Evolutionary conservation across 2,113 vertebrate species (phyloP).

Genomic region (Pitta sordida): DNA sequence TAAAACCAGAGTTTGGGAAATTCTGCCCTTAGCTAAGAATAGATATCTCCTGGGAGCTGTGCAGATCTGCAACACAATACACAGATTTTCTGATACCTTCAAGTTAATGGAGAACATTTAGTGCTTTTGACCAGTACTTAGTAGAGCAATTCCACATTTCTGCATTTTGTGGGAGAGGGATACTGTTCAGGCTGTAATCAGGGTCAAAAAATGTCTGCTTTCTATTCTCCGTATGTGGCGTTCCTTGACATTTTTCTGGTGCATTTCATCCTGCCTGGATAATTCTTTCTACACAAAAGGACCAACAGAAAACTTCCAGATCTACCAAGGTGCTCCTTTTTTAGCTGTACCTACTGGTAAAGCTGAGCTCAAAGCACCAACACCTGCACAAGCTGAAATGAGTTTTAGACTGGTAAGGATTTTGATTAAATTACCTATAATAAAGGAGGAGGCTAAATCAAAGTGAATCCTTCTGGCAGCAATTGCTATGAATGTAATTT

Average conservation of each 20-base stretch:
- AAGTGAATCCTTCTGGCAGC: background rate
- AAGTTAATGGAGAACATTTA: background rate
- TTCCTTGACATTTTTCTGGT: background rate
- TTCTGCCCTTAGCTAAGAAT: background rate
- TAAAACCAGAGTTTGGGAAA: background rate
- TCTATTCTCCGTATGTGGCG: background rate
- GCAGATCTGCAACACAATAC: background rate
- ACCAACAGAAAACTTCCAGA: background rate
- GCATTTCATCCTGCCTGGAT: background rate
- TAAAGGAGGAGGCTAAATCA: background rate
- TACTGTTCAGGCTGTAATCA: background rate
- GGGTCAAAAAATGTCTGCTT: background rate
- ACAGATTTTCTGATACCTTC: background rate
- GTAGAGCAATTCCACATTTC: background rate
- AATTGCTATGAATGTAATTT: background rate
- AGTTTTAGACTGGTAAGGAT: background rate
- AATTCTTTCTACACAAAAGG: background rate
- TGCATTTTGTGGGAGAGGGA: background rate
- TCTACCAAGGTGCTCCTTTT: background rate
- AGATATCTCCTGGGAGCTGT: background rate
- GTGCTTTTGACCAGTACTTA: background rate
- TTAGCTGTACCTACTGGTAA: background rate
- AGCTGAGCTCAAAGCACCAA: background rate
- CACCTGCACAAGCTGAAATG: background rate
- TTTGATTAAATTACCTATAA: background rate